A percentile compares a stretch with the other conserved stretches of the same genome.
Conservation (phyloP, 2,797 vertebrate genomes). For the Paguma larvata region DNA sequence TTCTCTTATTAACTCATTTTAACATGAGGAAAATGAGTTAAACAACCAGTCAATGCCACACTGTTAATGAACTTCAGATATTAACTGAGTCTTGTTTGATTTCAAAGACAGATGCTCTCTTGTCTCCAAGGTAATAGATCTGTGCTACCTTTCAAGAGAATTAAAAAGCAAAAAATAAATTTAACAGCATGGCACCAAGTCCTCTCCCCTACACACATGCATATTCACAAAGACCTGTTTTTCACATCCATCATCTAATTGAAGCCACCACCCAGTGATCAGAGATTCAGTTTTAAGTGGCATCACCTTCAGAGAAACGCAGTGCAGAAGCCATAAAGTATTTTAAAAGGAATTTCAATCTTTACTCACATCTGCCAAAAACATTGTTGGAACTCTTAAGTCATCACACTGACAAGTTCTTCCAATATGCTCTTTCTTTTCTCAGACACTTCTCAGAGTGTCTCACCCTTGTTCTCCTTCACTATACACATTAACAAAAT, state of each 20-base stretch:
- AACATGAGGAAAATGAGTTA: background rate
- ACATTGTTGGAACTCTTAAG: background rate
- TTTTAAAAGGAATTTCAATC: background rate
- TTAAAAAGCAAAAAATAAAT: background rate
- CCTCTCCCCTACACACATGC: background rate
- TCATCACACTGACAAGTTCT: background rate
- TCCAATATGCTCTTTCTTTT: background rate
- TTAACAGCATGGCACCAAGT: background rate
- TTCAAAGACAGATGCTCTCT: background rate
- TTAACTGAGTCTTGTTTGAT: background rate
- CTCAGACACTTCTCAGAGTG: background rate
- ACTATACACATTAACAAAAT: background rate
- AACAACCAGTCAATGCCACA: background rate
- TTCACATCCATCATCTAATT: background rate
- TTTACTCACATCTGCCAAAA: background rate
- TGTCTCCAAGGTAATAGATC: background rate
- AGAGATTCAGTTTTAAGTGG: background rate
- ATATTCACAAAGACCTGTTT: background rate
- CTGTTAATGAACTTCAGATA: background rate
- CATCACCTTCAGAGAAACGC: background rate
- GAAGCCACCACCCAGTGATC: background rate
- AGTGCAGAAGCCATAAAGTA: background rate
- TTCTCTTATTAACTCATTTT: background rate
- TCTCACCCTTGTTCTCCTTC: background rate
- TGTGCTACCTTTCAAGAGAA: background rate